Base-by-base conservation (phyloP, 2,113 vertebrate species). In the Leuciscus idus region DNA sequence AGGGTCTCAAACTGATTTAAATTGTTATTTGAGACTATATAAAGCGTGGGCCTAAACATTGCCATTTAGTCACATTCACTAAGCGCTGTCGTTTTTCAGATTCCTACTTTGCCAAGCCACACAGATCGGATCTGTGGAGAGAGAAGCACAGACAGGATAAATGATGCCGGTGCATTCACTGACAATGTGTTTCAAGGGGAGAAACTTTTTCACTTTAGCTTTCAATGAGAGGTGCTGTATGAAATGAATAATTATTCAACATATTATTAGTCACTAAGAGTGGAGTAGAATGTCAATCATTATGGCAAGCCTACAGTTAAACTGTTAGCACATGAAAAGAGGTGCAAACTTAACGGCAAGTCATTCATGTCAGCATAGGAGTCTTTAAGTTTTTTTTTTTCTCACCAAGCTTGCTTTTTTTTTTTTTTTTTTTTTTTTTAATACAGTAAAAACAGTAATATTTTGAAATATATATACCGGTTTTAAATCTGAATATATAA, bases 11-110 rank as follows among this genome's bases (percentile, higher is more conserved):
- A 87, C 88, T 57, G 87, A 81, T 86, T 85, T 88, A 84, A 87
- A 85, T 81, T 88, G 87, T 87, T 90, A 87, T 89, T 88, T 75
- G 57, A 80, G 81, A 87, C 84, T 85, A 84, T 86, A 87, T 77
- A 88, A 84, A 82, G 85, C 76, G 48, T 75, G 62, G 46, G 73
- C 48, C 75, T 75, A 73, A 36, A 85, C 52, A 36, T 57, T 73
- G 36, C 66, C 61, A 61, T 72, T 72, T 43, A 66, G 85, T 83
- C 70, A 10, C 80, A 39, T 78, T 68, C 82, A 66, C 85, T 73
- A 79, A 74, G 66, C 80, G 8, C 59, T 74, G 88, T 83, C 52
- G 68, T 85, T 84, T 62, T 87, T 85, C 81, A 85, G 59, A 52
- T 87, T 82, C 33, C 70, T 79, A 30, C 52, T 62, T 57, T 78